These are phyloP conservation scores for Nomia melanderi DNA, from an alignment of 1,140 invertebrate species.

Conservation along the genomic window DNA sequence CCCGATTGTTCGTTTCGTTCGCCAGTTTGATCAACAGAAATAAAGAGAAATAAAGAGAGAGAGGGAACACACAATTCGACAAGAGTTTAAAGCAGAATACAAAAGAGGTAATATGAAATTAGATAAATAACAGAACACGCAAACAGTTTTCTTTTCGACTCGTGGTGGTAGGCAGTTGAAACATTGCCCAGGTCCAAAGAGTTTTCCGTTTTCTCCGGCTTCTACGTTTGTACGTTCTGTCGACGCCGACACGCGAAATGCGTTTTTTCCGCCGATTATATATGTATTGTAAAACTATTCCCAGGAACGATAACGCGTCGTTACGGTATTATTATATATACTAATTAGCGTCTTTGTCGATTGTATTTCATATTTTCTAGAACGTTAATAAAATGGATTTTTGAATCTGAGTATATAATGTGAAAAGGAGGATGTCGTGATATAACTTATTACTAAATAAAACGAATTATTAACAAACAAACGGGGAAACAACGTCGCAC, in stretches of 20 bases:
- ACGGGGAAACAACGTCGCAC: background rate
- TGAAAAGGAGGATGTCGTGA: conserved; percentile 43
- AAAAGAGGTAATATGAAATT: background rate
- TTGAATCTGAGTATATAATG: conserved; percentile 50
- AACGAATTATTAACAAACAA: conserved; percentile 6
- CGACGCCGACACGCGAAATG: conserved; percentile 15
- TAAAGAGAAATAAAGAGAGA: background rate
- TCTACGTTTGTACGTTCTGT: conserved; percentile 34
- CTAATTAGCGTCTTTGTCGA: conserved; percentile 52
- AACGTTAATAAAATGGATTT: conserved; percentile 53
- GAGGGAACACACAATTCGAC: background rate
- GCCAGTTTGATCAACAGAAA: background rate
- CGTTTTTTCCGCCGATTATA: conserved; percentile 36
- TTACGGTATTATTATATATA: conserved; percentile 54
- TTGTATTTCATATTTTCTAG: conserved; percentile 55
- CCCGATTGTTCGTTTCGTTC: background rate
- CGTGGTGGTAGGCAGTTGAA: conserved; percentile 38
- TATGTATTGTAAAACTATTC: conserved; percentile 51
- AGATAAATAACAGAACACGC: background rate
- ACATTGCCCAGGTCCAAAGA: conserved; percentile 47
- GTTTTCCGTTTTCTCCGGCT: conserved; percentile 37
- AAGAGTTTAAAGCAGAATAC: too few species aligned
- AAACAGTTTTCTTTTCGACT: conserved; percentile 8
- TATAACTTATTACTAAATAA: conserved; percentile 49
- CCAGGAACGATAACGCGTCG: conserved; percentile 45